Base-by-base conservation (phyloP, 2,888 invertebrate genomes). In the Formica aserva region DNA sequence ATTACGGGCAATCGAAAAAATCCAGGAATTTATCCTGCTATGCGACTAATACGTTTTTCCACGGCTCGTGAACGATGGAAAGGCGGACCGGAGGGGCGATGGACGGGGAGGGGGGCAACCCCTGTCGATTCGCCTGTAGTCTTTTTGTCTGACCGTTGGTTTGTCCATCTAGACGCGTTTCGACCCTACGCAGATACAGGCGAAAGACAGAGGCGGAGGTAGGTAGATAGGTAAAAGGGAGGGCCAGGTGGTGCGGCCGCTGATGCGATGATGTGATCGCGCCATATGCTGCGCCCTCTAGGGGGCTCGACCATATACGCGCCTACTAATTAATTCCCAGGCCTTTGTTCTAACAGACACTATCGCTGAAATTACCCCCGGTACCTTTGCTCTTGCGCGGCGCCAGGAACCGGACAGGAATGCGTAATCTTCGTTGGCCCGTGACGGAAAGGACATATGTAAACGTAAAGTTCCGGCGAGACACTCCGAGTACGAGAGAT, bases 211-310 rank as follows among this genome's bases (percentile, higher is more conserved):
- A 83, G 78, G 76, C 57, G 67, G 71, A 82, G 71, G 87, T n/a
- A n/a, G 48, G 48, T 48, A 48, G 48, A 48, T 48, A 48, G 48
- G 48, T 72, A 82, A 85, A 84, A 87, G 86, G 86, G 87, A 85
- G 87, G 86, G 92, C 93, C 93, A 93, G 93, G 93, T 93, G 93
- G 92, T 87, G 87, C 71, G 91, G 45, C 45, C 86, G 91, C 88
- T 92, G 92, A 92, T 92, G 91, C 91, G 92, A 91, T 93, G 93
- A 93, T 94, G 94, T 92, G 94, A 94, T 94, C 93, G 93, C 91
- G 89, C 94, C 94, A 94, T 94, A 94, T 94, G 94, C 91, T 92
- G 88, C 90, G 90, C 90, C 91, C 91, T 92, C 92, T 91, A 89
- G 91, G 91, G 92, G 91, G 91, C 84, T 84, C 82, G 35, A 83